Evolutionary conservation across 2,888 invertebrate genomes (phyloP).

Genomic region (Leucophenga montana): DNA sequence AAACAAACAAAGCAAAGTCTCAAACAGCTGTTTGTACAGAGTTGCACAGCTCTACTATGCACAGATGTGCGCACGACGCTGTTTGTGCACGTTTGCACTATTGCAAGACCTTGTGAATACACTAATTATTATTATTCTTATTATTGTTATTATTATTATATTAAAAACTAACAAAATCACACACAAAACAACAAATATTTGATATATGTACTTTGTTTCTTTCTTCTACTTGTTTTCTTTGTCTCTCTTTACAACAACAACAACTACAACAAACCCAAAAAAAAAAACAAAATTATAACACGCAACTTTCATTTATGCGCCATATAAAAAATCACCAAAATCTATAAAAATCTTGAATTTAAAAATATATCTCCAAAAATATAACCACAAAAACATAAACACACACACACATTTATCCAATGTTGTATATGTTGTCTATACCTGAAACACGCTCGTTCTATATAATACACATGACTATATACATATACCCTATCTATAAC

Average conservation of each 20-base stretch:
- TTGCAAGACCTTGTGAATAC: no score
- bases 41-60: no score
- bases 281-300: no score
- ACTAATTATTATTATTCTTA: no score
- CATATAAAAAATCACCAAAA: constrained; percentile 2
- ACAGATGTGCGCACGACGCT: no score
- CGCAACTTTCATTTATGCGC: constrained; percentile 60
- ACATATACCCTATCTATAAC: not conserved
- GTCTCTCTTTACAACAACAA: constrained; percentile 62
- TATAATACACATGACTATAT: not conserved
- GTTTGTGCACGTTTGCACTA: no score
- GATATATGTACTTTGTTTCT: constrained; percentile 66
- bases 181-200: constrained; percentile 61
- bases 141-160: no score
- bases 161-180: constrained; percentile 35
- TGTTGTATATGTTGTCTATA: constrained; percentile 4
- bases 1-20: no score
- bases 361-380: constrained; percentile 27
- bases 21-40: no score
- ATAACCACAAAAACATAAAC: constrained; percentile 29
- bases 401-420: constrained; percentile 17
- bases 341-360: no score
- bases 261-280: constrained; percentile 33
- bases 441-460: not conserved
- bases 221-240: constrained; percentile 46